A percentile compares a stretch with the other conserved stretches of the same genome.
Evolutionary conservation across 2,888 invertebrate species (phyloP).

Genomic region (Acrobasis repandana): DNA sequence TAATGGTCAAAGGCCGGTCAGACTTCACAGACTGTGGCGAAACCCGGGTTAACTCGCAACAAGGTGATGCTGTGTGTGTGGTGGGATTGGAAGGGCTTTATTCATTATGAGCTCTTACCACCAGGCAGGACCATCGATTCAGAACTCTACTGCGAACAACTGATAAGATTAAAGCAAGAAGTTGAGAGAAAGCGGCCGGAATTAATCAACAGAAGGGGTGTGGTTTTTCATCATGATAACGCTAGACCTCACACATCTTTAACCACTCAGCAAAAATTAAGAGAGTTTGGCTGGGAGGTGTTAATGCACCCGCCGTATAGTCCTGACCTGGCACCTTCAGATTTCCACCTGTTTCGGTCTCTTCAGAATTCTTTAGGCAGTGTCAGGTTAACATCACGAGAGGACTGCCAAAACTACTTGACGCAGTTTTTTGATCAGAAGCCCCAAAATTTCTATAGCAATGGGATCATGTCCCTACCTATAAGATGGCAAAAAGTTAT

Average conservation of each 20-base stretch:
- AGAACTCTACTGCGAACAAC: no score
- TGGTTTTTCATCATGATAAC: no score
- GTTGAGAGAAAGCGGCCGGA: no score
- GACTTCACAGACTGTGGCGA: no score
- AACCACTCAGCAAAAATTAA: slow-evolving; percentile 32
- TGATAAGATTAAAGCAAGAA: no score
- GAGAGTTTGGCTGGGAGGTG: slow-evolving; percentile 29
- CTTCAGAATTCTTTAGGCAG: slow-evolving; percentile 19
- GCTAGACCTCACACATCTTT: no score
- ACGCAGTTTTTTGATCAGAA: slow-evolving; percentile 23
- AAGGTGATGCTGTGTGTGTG: slow-evolving; percentile 10
- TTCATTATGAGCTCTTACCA: neutral
- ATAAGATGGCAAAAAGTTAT: no score
- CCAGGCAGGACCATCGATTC: slow-evolving; percentile 2
- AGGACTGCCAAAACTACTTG: slow-evolving; percentile 24
- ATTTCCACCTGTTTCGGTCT: no score
- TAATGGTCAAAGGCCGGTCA: no score
- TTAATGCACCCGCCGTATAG: slow-evolving; percentile 24
- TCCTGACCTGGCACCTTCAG: slow-evolving; percentile 29
- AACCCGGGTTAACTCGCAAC: no score
- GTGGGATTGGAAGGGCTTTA: neutral
- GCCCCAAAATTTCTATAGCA: slow-evolving; percentile 26
- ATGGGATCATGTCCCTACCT: slow-evolving; percentile 11
- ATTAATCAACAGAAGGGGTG: no score
- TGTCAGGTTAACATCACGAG: slow-evolving; percentile 24